Percentiles rank a stretch among this genome's conserved stretches.
Evolutionary conservation across 37 sponge, comb jelly and placozoan species (phyloP).

Genomic region (Tethya wilhelma): DNA sequence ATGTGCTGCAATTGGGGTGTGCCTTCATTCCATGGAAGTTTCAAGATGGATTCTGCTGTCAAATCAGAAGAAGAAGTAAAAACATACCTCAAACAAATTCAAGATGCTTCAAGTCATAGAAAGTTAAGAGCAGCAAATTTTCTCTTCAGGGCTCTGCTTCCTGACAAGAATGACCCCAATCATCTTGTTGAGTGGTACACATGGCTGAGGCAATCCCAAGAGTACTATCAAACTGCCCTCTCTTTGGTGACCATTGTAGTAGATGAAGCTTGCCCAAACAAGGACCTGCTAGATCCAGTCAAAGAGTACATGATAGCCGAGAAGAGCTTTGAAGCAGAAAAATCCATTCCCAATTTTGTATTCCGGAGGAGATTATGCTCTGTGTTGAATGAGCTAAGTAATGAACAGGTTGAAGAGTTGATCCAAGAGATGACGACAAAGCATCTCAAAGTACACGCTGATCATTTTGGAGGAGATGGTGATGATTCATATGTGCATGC

Average conservation of each 20-base stretch:
- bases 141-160: conserved; percentile 1
- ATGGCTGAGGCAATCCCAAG: conserved; percentile 2
- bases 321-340: conserved; percentile 7
- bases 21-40: no score
- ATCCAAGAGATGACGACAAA: background rate
- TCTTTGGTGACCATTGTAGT: background rate
- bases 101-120: background rate
- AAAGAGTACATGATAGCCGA: background rate
- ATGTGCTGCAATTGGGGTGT: no score
- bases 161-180: background rate
- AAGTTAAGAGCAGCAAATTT: background rate
- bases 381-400: background rate
- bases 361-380: background rate
- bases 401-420: background rate
- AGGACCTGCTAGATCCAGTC: background rate
- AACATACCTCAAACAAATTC: background rate
- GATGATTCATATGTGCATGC: no score
- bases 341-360: background rate
- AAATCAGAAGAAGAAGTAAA: background rate
- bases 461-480: background rate
- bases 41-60: background rate
- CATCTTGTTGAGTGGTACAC: background rate
- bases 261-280: background rate
- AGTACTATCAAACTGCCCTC: conserved; percentile 15
- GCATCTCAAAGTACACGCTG: background rate